Percentiles rank a stretch among this genome's conserved stretches.
Conservation (phyloP, 2,797 vertebrate genomes). For the Myiotriccus ornatus region DNA sequence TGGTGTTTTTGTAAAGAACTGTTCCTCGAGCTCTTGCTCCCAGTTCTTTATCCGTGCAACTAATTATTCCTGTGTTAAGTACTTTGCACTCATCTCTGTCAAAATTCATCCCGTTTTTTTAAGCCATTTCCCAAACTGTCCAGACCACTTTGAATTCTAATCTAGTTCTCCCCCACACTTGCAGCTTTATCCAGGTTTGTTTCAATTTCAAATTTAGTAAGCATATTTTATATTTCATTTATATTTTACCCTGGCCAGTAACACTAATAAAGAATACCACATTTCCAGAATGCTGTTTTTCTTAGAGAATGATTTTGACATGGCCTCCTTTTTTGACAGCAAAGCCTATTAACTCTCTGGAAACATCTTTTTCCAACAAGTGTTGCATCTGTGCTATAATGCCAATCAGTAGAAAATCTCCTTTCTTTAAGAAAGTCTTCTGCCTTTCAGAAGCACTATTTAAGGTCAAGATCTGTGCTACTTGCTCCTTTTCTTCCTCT, state of each 20-base stretch:
- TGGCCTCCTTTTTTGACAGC: background rate
- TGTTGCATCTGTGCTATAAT: background rate
- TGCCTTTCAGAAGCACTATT: background rate
- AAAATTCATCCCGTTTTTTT: background rate
- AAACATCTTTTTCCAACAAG: background rate
- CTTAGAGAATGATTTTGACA: background rate
- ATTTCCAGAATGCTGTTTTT: background rate
- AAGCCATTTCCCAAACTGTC: background rate
- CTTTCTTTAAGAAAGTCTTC: background rate
- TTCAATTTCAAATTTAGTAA: background rate
- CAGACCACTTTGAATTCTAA: background rate
- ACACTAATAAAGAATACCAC: background rate
- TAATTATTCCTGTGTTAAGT: background rate
- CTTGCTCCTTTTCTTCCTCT: background rate
- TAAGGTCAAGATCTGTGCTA: background rate
- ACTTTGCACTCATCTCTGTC: background rate
- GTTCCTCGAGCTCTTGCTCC: background rate
- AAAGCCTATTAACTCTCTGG: background rate
- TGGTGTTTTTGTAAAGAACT: background rate
- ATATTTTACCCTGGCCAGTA: background rate
- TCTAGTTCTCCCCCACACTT: background rate
- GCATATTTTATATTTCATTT: background rate
- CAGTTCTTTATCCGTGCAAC: accelerated
- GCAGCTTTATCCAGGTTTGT: background rate
- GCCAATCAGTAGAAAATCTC: background rate